Evolutionary conservation across 2,113 vertebrate genomes (phyloP).

Genomic region (Megaceryle torquata): DNA sequence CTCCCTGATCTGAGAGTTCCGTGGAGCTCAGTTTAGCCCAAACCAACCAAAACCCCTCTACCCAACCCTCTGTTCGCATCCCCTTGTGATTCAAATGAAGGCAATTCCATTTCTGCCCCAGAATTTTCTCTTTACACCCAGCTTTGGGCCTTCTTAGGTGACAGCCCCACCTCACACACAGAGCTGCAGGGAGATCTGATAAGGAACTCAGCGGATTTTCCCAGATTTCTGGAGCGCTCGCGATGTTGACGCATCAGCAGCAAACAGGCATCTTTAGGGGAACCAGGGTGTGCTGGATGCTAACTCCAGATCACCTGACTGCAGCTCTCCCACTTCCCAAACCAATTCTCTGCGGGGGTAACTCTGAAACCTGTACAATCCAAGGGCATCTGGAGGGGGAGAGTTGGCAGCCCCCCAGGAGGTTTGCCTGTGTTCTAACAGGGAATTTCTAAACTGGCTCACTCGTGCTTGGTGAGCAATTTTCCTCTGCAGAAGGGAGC

Average conservation of each 20-base stretch:
- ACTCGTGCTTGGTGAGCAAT: background rate
- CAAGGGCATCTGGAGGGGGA: background rate
- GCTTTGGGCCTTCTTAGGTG: fast-evolving
- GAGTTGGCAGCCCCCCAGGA: background rate
- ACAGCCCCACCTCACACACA: background rate
- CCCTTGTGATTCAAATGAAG: background rate
- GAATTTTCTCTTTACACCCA: background rate
- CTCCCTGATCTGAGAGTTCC: background rate
- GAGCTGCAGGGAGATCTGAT: background rate
- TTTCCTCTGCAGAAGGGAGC: background rate
- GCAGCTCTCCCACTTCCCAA: background rate
- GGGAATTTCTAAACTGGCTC: background rate
- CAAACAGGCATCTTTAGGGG: background rate
- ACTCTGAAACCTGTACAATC: background rate
- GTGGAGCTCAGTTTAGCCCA: background rate
- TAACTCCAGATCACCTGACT: background rate
- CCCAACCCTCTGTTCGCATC: background rate
- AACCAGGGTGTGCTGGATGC: background rate
- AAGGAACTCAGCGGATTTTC: background rate
- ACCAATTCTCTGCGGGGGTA: fast-evolving
- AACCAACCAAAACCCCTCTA: background rate
- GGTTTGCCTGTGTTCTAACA: background rate
- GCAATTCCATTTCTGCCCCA: background rate
- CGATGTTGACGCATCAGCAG: background rate
- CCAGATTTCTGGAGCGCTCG: background rate